Evolutionary conservation across 2,888 invertebrate genomes (phyloP).

Genomic region (Apamea sordens): DNA sequence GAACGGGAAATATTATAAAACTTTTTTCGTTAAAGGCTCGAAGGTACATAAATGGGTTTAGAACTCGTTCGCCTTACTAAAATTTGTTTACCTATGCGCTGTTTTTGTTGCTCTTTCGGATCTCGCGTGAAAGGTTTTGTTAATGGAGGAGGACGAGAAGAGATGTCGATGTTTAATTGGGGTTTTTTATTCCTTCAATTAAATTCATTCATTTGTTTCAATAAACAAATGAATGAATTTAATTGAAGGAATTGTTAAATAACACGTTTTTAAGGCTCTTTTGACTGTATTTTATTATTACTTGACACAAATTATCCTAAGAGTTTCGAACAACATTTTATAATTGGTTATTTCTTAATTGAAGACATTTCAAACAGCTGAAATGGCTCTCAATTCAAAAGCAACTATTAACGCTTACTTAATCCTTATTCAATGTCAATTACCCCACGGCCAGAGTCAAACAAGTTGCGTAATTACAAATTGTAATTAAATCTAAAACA

Average conservation of each 20-base stretch:
- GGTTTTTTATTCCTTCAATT: constrained; percentile 29
- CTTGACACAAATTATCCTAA: background rate
- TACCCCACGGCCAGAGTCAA: constrained; percentile 26
- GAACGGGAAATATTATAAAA: constrained; percentile 85
- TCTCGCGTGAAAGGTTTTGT: constrained; percentile 64
- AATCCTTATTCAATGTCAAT: constrained; percentile 44
- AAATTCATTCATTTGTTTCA: no score
- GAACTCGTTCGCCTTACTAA: constrained; percentile 75
- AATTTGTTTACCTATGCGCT: constrained; percentile 78
- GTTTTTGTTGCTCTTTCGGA: constrained; percentile 72
- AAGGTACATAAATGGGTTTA: constrained; percentile 85
- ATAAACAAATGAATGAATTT: no score
- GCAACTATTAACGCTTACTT: constrained; percentile 32
- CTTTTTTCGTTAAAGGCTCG: constrained; percentile 87
- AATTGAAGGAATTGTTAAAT: background rate
- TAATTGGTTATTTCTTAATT: background rate
- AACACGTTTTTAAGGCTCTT: background rate
- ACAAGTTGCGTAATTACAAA: constrained; percentile 54
- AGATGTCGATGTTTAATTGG: constrained; percentile 28
- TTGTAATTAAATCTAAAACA: constrained; percentile 58
- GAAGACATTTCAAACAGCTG: constrained; percentile 7
- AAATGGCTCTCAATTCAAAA: constrained; percentile 12
- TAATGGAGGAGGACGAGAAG: constrained; percentile 53
- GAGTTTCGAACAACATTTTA: background rate
- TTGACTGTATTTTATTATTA: background rate